Base-by-base conservation (phyloP, 2,888 invertebrate species). In the Drosophila percnosoma region DNA sequence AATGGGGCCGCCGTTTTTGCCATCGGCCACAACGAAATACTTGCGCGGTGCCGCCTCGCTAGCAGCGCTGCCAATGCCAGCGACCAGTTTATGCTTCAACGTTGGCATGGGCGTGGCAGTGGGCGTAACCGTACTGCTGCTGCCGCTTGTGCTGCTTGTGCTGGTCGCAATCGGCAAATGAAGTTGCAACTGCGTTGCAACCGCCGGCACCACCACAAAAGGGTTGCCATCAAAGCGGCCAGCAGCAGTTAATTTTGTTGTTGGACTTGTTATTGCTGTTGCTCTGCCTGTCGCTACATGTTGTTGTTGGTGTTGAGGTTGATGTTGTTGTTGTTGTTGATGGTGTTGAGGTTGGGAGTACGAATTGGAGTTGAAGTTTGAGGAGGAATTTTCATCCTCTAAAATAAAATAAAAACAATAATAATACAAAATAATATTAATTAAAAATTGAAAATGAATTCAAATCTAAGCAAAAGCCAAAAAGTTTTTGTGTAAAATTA, bases 321-420 rank as follows among this genome's bases (percentile, higher is more conserved):
- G 75, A 69, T 66, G 80, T 78, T 72, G 75, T 69, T 21, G 21
- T 29, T 29, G 29, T 29, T 29, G 29, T 68, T 76, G 80, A 49
- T 84, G 75, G 68, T 68, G 80, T 79, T 72, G 73, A 59, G 58
- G 63, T 68, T 68, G 69, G 82, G 87, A 49, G 58, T 83, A 78
- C 80, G 86, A 84, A 73, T 82, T 80, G 75, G 62, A 66, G 65
- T 65, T 75, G 89, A 82, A 75, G 66, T 83, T 89, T 73, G 83
- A 84, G 73, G 91, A 92, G 80, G 90, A 89, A 85, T 86, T 90
- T 86, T 89, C 89, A 87, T 92, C 92, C 91, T 92, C 92, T 92
- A 88, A 66, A 67, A 89, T 86, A 60, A 81, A 74, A 68, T 54
- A 72, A 80, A 78, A 69, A 79, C 11, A 54, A 55, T 3, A 72